Evolutionary conservation across 2,113 vertebrate species (phyloP), one percentile per base, ranked within the genome.

Genomic region (Pollachius pollachius): DNA sequence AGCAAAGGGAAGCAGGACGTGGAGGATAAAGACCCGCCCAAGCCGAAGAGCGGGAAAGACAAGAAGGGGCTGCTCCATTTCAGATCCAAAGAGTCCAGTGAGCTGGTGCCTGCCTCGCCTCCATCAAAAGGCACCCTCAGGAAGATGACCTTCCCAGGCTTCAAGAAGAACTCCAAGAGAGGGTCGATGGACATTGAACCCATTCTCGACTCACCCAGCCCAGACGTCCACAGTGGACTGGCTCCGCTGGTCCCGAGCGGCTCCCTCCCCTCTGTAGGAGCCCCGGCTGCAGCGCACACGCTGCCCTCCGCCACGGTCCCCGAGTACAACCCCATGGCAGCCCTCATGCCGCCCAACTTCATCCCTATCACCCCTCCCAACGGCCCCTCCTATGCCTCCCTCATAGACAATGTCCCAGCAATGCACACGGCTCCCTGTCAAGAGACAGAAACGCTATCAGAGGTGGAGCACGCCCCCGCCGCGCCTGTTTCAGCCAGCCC

Each of bases 21-120:
- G 1, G 25, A 18, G 1, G 54, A 34, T 3, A 71, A 75, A 0
- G 65, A 71, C 48, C 41, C 34, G 0, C 2, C 16, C 0, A 59
- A 78, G 27, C 71, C 74, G 52, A 89, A 88, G 37, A 34, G 30
- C 79, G 63, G 60, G 88, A 89, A 87, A 21, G 79, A 88, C 3
- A 84, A 82, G 62, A 88, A 70, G 70, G n/a, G 6, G n/a, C 11
- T 67, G 48, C 61, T 67, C 6, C 37, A 41, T 70, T 13, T 1
- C 65, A 2, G 84, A 72, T 62, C 30, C 30, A 71, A 72, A 61
- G 71, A 18, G 2, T 71, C 71, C 0, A 57, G 63, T 4, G 80
- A 82, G 54, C 71, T 74, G 67, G 84, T 85, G 25, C 57, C 74
- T 0, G 77, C 52, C 21, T 17, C 21, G 0, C 62, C 87, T 57